Evolutionary conservation across 2,888 invertebrate genomes (phyloP).

Genomic region (Caenorhabditis sinica): DNA sequence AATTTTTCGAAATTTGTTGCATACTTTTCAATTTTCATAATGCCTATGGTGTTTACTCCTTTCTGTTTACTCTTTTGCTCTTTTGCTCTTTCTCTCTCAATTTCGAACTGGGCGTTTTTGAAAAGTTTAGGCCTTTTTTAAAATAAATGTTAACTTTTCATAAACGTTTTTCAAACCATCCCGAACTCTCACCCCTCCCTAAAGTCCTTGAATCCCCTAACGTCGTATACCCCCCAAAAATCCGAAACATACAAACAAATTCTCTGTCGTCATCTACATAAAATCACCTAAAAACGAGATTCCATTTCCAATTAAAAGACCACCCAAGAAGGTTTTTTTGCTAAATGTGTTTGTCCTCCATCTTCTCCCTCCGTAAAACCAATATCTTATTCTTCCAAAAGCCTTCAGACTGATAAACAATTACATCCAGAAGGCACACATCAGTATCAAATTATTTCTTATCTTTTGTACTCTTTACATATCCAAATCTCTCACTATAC

Average conservation of each 20-base stretch:
- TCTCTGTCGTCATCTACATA: not conserved
- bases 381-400: not conserved
- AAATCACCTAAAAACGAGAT: not conserved
- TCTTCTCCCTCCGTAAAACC: conserved; percentile 1
- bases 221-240: too few species aligned
- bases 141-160: too few species aligned
- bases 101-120: too few species aligned
- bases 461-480: conserved; percentile 17
- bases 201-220: too few species aligned
- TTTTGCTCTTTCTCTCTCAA: too few species aligned
- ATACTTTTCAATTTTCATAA: too few species aligned
- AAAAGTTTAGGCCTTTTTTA: too few species aligned
- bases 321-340: conserved; percentile 4
- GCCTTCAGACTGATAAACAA: not conserved
- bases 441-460: conserved; percentile 24
- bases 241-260: not conserved
- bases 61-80: too few species aligned
- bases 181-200: too few species aligned
- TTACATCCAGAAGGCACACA: not conserved
- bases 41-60: too few species aligned
- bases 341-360: conserved; percentile 14
- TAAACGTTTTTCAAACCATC: too few species aligned
- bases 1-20: too few species aligned
- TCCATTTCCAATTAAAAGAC: not conserved
- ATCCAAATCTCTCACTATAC: not conserved